Conservation (phyloP, 2,888 invertebrate species). For the Pyrrhosoma nymphula region DNA sequence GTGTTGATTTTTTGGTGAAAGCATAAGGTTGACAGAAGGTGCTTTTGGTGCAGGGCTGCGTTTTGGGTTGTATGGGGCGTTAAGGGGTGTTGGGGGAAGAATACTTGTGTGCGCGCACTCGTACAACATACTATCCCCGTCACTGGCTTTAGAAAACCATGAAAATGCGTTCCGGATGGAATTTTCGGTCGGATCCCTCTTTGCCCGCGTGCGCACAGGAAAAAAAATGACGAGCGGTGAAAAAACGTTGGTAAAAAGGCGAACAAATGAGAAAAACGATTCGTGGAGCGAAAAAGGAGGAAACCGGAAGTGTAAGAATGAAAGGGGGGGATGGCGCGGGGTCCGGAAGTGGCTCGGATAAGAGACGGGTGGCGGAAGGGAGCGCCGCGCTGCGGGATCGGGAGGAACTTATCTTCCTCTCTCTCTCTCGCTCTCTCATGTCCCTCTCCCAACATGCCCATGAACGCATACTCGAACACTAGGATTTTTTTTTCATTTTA, state of each 20-base stretch:
- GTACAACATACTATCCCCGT: too few species aligned
- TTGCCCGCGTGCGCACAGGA: not conserved
- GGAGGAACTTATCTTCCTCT: not conserved
- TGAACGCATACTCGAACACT: not conserved
- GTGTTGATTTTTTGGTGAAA: too few species aligned
- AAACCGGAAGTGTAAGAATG: slow-evolving; percentile 13
- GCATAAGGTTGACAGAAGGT: too few species aligned
- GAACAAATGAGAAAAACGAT: not conserved
- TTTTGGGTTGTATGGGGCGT: too few species aligned
- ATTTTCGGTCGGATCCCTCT: not conserved
- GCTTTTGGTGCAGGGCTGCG: too few species aligned
- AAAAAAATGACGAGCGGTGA: not conserved
- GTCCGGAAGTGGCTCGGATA: slow-evolving; percentile 2
- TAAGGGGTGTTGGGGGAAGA: too few species aligned
- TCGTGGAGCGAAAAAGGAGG: slow-evolving; percentile 18
- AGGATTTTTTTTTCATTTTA: not conserved
- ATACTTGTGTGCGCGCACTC: too few species aligned
- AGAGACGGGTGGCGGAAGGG: not conserved
- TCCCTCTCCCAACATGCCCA: not conserved
- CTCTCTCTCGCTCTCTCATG: not conserved
- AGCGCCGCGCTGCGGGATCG: not conserved
- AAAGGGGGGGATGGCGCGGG: not conserved
- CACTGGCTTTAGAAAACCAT: not conserved
- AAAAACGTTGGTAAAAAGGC: not conserved
- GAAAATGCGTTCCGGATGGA: slow-evolving; percentile 16